Evolutionary conservation across 30 jellyfish, hydroid and myxozoan species (phyloP), one percentile per base, ranked within the genome.

Genomic region (Aurelia aurita complex sp. Pacific): DNA sequence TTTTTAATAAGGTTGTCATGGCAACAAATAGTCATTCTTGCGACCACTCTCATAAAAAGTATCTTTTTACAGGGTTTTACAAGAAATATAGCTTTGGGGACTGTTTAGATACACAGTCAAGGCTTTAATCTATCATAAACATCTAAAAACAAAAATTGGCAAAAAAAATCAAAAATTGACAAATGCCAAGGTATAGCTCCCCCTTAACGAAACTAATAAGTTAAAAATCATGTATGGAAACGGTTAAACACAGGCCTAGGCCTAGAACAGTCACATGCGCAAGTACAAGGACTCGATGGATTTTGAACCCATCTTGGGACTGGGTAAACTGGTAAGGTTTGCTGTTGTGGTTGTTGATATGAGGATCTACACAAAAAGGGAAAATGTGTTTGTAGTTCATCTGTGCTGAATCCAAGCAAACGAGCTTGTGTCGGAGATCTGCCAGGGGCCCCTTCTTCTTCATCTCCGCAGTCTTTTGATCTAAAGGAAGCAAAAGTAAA

Each of bases 361-460:
- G 64, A n/a, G 13, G 96, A 73, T 53, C 91, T 74, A 79, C 96
- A 87, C 40, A 87, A 83, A 46, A 64, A 87, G 3, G 96, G 96
- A 62, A 87, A 87, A 63, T 87, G 96, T 3, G 78, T 73, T 64
- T 78, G 90, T 17, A 87, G 81, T 73, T 87, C 96, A 61, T 87
- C 96, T 19, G 96, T 87, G 74, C 96, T 87, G 78, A 75, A 87
- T 10, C 79, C 74, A 40, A 54, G 59, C 38, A 83, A 2, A 29
- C 96, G 90, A 23, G 77, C 61, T 63, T 73, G 87, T 35, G 33
- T 62, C 17, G 87, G 36, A 2, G 77, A 35, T 65, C 87, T 84
- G 10, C 81, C 93, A 10, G 77, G 36, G 3, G 77, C 69, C 13
- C 69, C 82, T 73, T 84, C 93, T 51, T 61, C 77, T 15, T 50